Evolutionary conservation across 2,888 invertebrate genomes (phyloP).

Genomic region (Meganola albula): DNA sequence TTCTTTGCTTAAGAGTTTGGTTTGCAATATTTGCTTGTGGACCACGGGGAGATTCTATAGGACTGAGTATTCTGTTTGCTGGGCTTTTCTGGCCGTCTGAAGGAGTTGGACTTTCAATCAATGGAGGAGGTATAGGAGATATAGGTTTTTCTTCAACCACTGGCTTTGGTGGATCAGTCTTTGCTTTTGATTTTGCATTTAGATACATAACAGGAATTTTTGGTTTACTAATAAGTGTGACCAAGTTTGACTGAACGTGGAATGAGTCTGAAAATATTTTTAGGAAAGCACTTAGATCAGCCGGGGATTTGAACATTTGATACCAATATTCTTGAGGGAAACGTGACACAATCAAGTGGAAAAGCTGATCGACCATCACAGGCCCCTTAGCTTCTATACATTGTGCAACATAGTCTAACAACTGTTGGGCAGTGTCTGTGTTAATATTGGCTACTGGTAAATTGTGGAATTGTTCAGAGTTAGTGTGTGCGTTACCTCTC

Average conservation of each 20-base stretch:
- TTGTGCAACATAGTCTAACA: slow-evolving; percentile 89
- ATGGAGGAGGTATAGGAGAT: slow-evolving; percentile 55
- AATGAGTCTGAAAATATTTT: slow-evolving; percentile 96
- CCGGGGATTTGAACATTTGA: slow-evolving; percentile 92
- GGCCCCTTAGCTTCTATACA: slow-evolving; percentile 90
- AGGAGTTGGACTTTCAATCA: slow-evolving; percentile 63
- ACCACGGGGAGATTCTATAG: slow-evolving; percentile 68
- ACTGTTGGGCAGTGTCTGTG: slow-evolving; percentile 87
- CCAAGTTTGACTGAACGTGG: slow-evolving; percentile 94
- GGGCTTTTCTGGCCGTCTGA: slow-evolving; percentile 66
- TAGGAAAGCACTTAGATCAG: slow-evolving; percentile 92
- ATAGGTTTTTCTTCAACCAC: slow-evolving; percentile 56
- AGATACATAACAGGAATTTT: slow-evolving; percentile 81
- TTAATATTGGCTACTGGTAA: slow-evolving; percentile 88
- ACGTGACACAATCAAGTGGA: slow-evolving; percentile 86
- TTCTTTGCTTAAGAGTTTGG: slow-evolving; percentile 91
- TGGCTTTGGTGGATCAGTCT: slow-evolving; percentile 74
- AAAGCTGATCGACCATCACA: slow-evolving; percentile 90
- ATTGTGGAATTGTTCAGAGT: slow-evolving; percentile 81
- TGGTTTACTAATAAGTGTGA: slow-evolving; percentile 87
- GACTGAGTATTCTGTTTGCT: slow-evolving; percentile 72
- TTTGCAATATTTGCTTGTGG: slow-evolving; percentile 78
- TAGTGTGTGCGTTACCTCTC: slow-evolving; percentile 81
- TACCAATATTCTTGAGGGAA: slow-evolving; percentile 88
- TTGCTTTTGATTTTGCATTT: slow-evolving; percentile 68